phyloP scores from a whole-genome alignment of 1,140 invertebrate genomes.

The Sweltsa coloradensis region DNA sequence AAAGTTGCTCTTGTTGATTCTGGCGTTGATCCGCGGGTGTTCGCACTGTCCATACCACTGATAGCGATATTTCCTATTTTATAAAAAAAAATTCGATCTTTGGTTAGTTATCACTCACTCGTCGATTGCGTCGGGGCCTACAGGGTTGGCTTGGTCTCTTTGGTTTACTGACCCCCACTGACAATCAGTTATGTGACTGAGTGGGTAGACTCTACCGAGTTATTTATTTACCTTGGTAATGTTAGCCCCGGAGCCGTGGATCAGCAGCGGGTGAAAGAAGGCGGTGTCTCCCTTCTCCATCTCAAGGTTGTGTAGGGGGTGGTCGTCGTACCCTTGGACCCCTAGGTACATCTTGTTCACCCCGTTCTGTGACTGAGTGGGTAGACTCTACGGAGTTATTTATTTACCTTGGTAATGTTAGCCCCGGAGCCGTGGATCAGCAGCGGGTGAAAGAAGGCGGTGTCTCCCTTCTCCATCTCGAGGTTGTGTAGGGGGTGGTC shows the following conservation, averaged over 20 bases:
- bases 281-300: conserved; percentile 83
- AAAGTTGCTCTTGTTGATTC: too few species aligned
- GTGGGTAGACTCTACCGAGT: too few species aligned
- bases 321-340: conserved; percentile 41
- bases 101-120: too few species aligned
- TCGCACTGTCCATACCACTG: too few species aligned
- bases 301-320: conserved; percentile 43
- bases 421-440: conserved; percentile 76
- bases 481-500: conserved; percentile 40
- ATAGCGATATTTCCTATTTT: too few species aligned
- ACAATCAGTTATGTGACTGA: too few species aligned
- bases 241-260: conserved; percentile 81
- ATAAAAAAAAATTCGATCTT: too few species aligned
- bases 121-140: too few species aligned
- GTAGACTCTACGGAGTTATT: too few species aligned
- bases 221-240: conserved; percentile 39
- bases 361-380: conserved; percentile 31
- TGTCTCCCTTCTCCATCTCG: conserved; percentile 75
- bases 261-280: conserved; percentile 81
- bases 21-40: too few species aligned
- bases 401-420: conserved; percentile 57
- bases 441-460: conserved; percentile 81
- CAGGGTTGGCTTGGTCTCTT: too few species aligned
- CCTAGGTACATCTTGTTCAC: conserved; percentile 74
- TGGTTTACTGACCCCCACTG: too few species aligned